These are phyloP conservation scores for Amphipyra berbera DNA, from an alignment of 2,888 invertebrate genomes.

Conservation along the genomic window DNA sequence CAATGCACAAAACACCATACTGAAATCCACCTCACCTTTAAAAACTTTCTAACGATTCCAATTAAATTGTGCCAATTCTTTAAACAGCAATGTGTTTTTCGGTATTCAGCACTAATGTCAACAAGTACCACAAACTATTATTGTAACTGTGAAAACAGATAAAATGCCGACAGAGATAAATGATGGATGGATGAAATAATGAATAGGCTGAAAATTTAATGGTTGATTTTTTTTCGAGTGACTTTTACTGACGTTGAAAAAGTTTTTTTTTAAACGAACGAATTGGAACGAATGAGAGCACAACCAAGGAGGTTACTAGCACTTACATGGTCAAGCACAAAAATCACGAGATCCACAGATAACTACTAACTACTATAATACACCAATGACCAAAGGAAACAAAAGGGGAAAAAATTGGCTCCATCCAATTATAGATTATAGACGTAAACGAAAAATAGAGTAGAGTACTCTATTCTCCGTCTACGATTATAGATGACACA, in stretches of 20 bases:
- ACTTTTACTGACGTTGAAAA: neutral
- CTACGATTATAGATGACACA: too few species aligned
- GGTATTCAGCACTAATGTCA: constrained; percentile 29
- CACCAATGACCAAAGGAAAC: too few species aligned
- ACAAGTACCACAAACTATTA: constrained; percentile 44
- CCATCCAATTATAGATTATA: too few species aligned
- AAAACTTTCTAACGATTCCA: constrained; percentile 37
- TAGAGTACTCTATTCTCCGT: too few species aligned
- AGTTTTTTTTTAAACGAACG: too few species aligned
- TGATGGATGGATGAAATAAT: constrained; percentile 36
- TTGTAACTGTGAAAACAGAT: constrained; percentile 25
- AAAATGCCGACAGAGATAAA: constrained; percentile 31
- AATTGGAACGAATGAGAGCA: too few species aligned
- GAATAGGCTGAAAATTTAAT: constrained; percentile 35
- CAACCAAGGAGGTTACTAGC: too few species aligned
- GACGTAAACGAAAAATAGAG: too few species aligned
- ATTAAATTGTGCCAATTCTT: constrained; percentile 8
- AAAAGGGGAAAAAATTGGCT: too few species aligned
- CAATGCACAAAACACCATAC: constrained; percentile 11
- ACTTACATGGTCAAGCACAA: too few species aligned
- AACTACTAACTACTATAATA: too few species aligned
- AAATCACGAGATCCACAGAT: too few species aligned
- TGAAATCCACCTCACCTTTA: constrained; percentile 25
- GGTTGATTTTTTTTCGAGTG: constrained; percentile 32
- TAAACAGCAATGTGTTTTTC: constrained; percentile 31